Conservation (phyloP, 92 coral and sea anemone species). For the Paramuricea clavata region DNA sequence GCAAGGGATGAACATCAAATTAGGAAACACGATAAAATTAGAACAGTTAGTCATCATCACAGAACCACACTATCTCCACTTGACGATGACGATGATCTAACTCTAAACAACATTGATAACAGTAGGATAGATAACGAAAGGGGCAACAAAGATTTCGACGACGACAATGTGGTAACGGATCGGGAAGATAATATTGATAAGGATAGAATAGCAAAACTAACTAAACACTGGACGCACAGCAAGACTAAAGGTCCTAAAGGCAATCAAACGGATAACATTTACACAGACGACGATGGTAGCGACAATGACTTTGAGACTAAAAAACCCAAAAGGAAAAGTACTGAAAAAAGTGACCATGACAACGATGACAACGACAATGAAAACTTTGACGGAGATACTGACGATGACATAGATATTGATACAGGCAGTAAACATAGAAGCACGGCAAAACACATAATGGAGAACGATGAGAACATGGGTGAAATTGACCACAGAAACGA, state of each 20-base stretch:
- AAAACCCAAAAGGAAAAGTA: not conserved
- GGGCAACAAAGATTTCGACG: not conserved
- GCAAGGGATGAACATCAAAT: not conserved
- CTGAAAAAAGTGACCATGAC: not conserved
- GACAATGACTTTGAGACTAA: not conserved
- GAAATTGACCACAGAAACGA: not conserved
- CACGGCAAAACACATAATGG: not conserved
- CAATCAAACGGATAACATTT: not conserved
- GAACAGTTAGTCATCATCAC: not conserved
- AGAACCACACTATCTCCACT: not conserved
- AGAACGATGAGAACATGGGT: conserved; percentile 8
- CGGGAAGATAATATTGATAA: not conserved
- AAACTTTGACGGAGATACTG: not conserved
- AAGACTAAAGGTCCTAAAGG: not conserved
- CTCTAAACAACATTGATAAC: not conserved
- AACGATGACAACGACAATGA: conserved; percentile 3
- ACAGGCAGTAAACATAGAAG: not conserved
- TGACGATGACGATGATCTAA: not conserved
- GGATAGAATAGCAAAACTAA: not conserved
- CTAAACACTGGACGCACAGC: not conserved
- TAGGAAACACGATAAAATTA: not conserved
- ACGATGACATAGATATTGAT: not conserved
- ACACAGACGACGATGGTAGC: not conserved
- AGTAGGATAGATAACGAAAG: not conserved
- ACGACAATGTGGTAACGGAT: not conserved